Percentiles rank a stretch among this genome's conserved stretches.
phyloP scores from a whole-genome alignment of 2,888 invertebrate genomes.

The Eupsilia transversa region DNA sequence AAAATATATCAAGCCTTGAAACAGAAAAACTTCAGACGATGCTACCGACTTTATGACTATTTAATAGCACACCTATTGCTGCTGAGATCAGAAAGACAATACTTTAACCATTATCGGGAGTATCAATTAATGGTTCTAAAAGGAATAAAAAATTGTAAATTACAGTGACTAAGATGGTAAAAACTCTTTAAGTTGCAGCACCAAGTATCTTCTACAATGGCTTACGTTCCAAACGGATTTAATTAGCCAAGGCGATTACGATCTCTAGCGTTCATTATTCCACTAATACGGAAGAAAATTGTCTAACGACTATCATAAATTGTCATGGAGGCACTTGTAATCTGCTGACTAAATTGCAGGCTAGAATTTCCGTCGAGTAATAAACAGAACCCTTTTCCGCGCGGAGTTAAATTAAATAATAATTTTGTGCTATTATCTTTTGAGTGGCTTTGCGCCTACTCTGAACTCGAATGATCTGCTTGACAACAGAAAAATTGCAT shows the following conservation, averaged over 20 bases:
- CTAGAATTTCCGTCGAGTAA: slow-evolving; percentile 49
- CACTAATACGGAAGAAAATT: slow-evolving; percentile 59
- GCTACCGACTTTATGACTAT: slow-evolving; percentile 37
- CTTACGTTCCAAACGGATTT: slow-evolving; percentile 36
- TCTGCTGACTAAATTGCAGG: slow-evolving; percentile 49
- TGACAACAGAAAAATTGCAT: slow-evolving; percentile 18
- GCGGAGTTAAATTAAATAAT: slow-evolving; percentile 50
- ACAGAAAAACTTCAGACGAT: slow-evolving; percentile 34
- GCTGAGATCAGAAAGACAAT: slow-evolving; percentile 3
- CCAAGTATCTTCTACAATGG: slow-evolving; percentile 28
- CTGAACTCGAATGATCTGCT: slow-evolving; percentile 17
- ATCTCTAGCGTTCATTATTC: slow-evolving; percentile 27
- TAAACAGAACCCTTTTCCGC: slow-evolving; percentile 39
- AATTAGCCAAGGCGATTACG: slow-evolving; percentile 48
- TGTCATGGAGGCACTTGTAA: slow-evolving; percentile 38
- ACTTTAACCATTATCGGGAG: slow-evolving; percentile 22
- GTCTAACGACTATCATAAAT: slow-evolving; percentile 51
- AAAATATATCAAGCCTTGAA: slow-evolving; percentile 33
- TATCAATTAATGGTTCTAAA: slow-evolving; percentile 30
- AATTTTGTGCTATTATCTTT: slow-evolving; percentile 43
- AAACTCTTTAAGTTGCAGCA: slow-evolving; percentile 33
- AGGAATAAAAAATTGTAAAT: slow-evolving; percentile 30
- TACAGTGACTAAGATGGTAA: slow-evolving; percentile 26
- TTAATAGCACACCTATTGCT: slow-evolving; percentile 22
- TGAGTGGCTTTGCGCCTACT: slow-evolving; percentile 20